Evolutionary conservation across 1,140 invertebrate genomes (phyloP).

Genomic region (Nephila pilipes): DNA sequence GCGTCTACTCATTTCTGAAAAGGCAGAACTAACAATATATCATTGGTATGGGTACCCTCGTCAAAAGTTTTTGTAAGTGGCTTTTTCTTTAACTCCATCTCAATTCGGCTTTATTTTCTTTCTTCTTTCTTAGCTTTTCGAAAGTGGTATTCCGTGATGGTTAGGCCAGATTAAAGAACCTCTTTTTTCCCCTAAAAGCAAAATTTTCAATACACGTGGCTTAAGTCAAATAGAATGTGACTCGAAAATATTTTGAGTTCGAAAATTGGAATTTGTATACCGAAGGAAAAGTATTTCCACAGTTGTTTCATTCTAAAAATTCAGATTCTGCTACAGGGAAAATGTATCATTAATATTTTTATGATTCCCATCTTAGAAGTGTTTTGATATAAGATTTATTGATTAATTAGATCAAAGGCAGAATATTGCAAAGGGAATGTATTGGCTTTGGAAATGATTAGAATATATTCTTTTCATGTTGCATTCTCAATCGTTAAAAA

Average conservation of each 20-base stretch:
- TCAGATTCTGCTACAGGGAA: too few relatives aligned
- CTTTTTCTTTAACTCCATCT: constrained; percentile 40
- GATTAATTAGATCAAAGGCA: too few relatives aligned
- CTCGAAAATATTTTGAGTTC: neutral
- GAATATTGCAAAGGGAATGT: too few relatives aligned
- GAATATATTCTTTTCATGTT: too few relatives aligned
- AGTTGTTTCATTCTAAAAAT: too few relatives aligned
- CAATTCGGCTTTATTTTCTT: neutral
- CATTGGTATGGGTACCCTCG: constrained; percentile 57
- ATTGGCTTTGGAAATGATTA: too few relatives aligned
- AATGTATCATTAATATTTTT: too few relatives aligned
- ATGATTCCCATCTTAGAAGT: too few relatives aligned
- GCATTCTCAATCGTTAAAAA: too few relatives aligned
- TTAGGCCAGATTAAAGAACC: constrained; percentile 66
- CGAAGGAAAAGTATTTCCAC: too few relatives aligned
- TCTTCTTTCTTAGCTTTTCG: constrained; percentile 5
- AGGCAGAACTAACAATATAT: constrained; percentile 62
- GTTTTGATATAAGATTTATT: too few relatives aligned
- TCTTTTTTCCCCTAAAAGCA: neutral
- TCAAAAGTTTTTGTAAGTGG: constrained; percentile 58
- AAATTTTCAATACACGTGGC: neutral
- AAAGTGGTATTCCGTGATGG: constrained; percentile 50
- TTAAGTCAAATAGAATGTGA: constrained; percentile 35
- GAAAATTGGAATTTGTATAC: too few relatives aligned
- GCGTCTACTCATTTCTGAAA: constrained; percentile 53